These are phyloP conservation scores for Zaprionus lachaisei DNA, from an alignment of 1,140 invertebrate genomes.

Conservation along the genomic window DNA sequence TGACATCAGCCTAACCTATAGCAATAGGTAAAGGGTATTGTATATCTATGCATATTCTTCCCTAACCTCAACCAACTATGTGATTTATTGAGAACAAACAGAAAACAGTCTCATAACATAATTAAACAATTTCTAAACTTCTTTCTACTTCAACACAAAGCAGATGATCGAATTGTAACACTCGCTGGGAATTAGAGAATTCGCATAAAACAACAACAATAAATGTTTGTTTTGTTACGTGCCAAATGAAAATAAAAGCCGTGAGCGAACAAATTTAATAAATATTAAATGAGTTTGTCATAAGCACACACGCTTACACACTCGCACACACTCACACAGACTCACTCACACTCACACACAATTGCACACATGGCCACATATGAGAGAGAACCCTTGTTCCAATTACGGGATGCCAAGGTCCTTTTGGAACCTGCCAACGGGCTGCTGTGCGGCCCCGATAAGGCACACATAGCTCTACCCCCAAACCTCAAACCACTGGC, in stretches of 20 bases:
- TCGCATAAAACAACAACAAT: slow-evolving; percentile 31
- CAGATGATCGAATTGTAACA: slow-evolving; percentile 12
- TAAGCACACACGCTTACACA: slow-evolving; percentile 52
- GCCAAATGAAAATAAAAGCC: slow-evolving; percentile 77
- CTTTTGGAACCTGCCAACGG: slow-evolving; percentile 20
- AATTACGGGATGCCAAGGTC: slow-evolving; percentile 59
- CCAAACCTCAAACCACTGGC: slow-evolving; percentile 47
- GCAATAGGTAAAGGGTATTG: too few relatives aligned
- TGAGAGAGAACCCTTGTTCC: slow-evolving; percentile 62
- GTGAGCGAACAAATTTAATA: slow-evolving; percentile 74
- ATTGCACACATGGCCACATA: not conserved
- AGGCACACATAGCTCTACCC: slow-evolving; percentile 70
- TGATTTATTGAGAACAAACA: not conserved
- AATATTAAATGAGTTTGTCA: slow-evolving; percentile 80
- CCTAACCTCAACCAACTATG: too few relatives aligned
- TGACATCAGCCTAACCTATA: too few relatives aligned
- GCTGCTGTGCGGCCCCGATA: slow-evolving; percentile 66
- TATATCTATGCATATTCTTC: too few relatives aligned
- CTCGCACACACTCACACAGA: slow-evolving; percentile 3
- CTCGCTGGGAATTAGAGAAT: slow-evolving; percentile 14
- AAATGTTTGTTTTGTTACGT: slow-evolving; percentile 71
- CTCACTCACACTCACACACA: not conserved
- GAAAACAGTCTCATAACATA: not conserved
- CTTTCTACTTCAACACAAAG: not conserved
- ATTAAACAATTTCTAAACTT: not conserved